These are phyloP conservation scores for Aporophyla nigra DNA, from an alignment of 2,888 invertebrate genomes.

Conservation along the genomic window DNA sequence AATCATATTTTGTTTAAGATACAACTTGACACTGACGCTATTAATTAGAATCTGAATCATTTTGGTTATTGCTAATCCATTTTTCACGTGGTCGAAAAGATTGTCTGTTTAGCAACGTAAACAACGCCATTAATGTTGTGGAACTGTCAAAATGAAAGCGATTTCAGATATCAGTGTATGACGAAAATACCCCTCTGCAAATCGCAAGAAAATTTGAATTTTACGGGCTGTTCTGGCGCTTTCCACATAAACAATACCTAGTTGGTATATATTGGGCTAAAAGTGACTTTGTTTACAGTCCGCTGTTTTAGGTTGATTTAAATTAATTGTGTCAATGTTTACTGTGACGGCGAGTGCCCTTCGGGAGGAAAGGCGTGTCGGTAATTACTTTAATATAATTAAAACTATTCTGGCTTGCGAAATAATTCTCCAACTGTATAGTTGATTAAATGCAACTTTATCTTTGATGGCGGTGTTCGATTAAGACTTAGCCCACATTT, in stretches of 20 bases:
- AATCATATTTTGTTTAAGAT: too few species aligned
- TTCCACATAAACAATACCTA: conserved; percentile 18
- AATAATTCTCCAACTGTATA: background rate
- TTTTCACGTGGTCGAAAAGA: too few species aligned
- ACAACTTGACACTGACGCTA: too few species aligned
- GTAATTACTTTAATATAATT: conserved; percentile 34
- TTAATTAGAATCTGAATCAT: too few species aligned
- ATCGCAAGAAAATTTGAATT: too few species aligned
- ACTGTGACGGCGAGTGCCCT: conserved; percentile 17
- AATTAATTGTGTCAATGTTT: conserved; percentile 23
- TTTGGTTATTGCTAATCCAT: too few species aligned
- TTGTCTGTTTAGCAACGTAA: too few species aligned
- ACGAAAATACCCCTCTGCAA: too few species aligned
- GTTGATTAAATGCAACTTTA: background rate
- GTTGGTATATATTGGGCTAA: conserved; percentile 32
- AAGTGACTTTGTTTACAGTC: conserved; percentile 27
- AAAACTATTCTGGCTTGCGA: conserved; percentile 8
- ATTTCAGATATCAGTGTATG: too few species aligned
- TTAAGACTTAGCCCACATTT: background rate
- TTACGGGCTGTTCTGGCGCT: too few species aligned
- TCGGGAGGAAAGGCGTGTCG: conserved; percentile 33
- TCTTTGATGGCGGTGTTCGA: background rate
- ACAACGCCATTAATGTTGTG: too few species aligned
- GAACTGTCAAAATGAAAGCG: too few species aligned
- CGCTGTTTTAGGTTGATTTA: conserved; percentile 17